Percentiles rank a stretch among this genome's conserved stretches.
Evolutionary conservation across 2,113 vertebrate species (phyloP).

Genomic region (Guaruba guarouba): DNA sequence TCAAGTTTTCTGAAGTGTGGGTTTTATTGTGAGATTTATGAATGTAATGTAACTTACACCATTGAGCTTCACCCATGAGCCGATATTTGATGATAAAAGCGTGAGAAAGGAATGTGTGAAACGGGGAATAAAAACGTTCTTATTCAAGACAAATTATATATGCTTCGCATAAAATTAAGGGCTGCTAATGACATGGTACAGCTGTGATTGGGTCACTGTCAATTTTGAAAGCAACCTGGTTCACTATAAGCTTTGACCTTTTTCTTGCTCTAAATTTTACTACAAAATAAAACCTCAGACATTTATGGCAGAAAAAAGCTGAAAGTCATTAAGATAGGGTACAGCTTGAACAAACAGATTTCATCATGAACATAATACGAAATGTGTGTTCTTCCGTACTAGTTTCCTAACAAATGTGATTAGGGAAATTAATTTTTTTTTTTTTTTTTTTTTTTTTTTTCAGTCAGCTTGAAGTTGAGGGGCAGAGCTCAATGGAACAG

Average conservation of each 20-base stretch:
- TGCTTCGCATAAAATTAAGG: neutral
- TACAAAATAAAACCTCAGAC: neutral
- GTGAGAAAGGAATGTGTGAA: neutral
- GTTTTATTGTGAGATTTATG: neutral
- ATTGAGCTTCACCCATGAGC: fast-evolving
- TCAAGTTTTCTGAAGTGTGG: neutral
- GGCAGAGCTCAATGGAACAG: neutral
- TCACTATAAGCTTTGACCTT: neutral
- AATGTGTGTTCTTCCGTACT: neutral
- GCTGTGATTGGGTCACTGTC: neutral
- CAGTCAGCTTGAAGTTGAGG: neutral
- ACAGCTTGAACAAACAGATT: neutral
- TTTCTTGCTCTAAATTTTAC: neutral
- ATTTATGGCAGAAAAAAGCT: neutral
- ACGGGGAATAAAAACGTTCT: neutral
- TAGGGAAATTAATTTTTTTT: neutral
- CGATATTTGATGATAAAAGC: neutral
- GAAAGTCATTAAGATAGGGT: neutral
- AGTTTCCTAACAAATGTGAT: neutral
- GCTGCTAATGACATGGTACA: neutral
- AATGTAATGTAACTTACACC: neutral
- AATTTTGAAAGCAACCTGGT: neutral
- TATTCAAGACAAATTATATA: neutral
- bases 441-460: neutral
- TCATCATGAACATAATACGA: neutral